These are phyloP conservation scores for Drosophila flavopinicola DNA, from an alignment of 2,888 invertebrate species.

Conservation along the genomic window DNA sequence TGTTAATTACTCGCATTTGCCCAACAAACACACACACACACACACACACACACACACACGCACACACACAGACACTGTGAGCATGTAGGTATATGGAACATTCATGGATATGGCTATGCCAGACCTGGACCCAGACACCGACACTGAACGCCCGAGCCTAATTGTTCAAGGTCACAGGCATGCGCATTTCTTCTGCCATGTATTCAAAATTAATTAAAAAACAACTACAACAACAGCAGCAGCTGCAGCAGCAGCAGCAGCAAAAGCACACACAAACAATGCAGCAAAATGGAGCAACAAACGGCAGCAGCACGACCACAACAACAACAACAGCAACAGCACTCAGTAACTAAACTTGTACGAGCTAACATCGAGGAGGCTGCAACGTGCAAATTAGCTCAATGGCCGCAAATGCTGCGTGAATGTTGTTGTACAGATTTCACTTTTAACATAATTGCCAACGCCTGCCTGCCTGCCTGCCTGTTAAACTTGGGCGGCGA, in stretches of 20 bases:
- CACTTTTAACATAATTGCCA: slow-evolving; percentile 62
- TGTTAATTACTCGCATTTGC: slow-evolving; percentile 75
- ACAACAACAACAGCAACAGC: slow-evolving; percentile 24
- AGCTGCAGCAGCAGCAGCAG: slow-evolving; percentile 17
- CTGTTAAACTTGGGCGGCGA: slow-evolving; percentile 30
- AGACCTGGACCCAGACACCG: slow-evolving; percentile 62
- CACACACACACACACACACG: slow-evolving; percentile 22
- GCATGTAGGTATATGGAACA: slow-evolving; percentile 68
- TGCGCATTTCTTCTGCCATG: slow-evolving; percentile 74
- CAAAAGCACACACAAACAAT: slow-evolving; percentile 41
- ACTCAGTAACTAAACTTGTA: slow-evolving; percentile 33
- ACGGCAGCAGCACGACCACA: slow-evolving; percentile 31
- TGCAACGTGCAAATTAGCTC: slow-evolving; percentile 61
- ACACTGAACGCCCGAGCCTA: slow-evolving; percentile 61
- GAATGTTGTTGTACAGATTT: slow-evolving; percentile 48
- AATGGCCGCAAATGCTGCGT: slow-evolving; percentile 48
- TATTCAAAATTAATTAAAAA: slow-evolving; percentile 77
- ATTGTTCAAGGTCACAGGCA: slow-evolving; percentile 79
- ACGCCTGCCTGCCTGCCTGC: slow-evolving; percentile 13
- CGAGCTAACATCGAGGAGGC: slow-evolving; percentile 25
- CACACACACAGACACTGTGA: slow-evolving; percentile 9
- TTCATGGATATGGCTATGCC: slow-evolving; percentile 56
- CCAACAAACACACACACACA: slow-evolving; percentile 34
- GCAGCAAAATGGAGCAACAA: slow-evolving; percentile 45
- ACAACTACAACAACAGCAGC: slow-evolving; percentile 45